Conservation (phyloP, 1,140 invertebrate genomes). For the Mactra quadrangularis region DNA sequence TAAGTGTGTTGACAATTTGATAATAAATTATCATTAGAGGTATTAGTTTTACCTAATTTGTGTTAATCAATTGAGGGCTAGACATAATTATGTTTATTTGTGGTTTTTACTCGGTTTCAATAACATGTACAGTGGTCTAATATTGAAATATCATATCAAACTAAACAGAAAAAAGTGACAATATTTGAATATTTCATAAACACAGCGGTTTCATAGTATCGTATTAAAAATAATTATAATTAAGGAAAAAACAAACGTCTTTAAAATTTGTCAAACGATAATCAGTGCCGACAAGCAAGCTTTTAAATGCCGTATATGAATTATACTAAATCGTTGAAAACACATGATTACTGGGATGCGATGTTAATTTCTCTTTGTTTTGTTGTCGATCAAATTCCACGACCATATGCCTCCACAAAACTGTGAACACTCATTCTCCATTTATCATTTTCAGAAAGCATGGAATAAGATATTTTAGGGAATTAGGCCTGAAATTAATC, state of each 20-base stretch:
- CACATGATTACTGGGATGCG: constrained; percentile 29
- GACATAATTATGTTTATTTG: too few species aligned
- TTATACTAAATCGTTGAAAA: constrained; percentile 39
- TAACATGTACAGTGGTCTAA: not conserved
- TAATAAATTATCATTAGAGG: too few species aligned
- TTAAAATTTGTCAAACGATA: constrained; percentile 52
- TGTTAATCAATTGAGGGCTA: too few species aligned
- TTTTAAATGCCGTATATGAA: constrained; percentile 56
- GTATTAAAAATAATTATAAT: constrained; percentile 27
- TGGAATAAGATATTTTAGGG: constrained; percentile 56
- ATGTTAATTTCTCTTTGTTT: constrained; percentile 57
- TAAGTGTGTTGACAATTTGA: too few species aligned
- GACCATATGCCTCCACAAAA: constrained; percentile 56
- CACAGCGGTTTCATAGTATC: constrained; percentile 15
- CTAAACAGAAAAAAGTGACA: not conserved
- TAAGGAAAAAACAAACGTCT: constrained; percentile 17
- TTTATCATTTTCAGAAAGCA: constrained; percentile 51
- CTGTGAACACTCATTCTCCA: constrained; percentile 1
- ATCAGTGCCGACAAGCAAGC: constrained; percentile 34
- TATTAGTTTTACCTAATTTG: too few species aligned
- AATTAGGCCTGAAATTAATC: constrained; percentile 57
- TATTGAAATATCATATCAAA: not conserved
- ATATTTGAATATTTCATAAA: constrained; percentile 55
- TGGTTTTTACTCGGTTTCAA: too few species aligned
- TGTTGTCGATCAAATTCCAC: constrained; percentile 41